Evolutionary conservation across 2,797 vertebrate species (phyloP).

Genomic region (Acestrorhynchus altus): DNA sequence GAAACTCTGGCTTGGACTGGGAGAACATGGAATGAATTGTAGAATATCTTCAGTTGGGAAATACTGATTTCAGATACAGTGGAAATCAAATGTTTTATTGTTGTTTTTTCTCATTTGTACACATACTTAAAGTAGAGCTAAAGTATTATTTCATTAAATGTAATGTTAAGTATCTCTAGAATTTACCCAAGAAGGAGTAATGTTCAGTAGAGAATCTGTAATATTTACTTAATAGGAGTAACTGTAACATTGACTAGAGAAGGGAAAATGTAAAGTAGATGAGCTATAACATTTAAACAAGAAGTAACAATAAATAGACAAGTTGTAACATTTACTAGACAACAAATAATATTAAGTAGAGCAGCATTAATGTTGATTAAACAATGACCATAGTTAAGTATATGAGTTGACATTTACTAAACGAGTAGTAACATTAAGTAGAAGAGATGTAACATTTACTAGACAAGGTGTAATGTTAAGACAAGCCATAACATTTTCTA

Average conservation of each 20-base stretch:
- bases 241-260: too few species aligned
- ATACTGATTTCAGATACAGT: background rate
- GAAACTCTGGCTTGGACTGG: slow-evolving; percentile 32
- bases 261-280: background rate
- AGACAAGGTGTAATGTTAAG: background rate
- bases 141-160: too few species aligned
- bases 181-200: too few species aligned
- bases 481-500: too few species aligned
- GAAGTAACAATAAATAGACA: background rate
- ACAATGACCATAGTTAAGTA: too few species aligned
- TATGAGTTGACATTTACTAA: background rate
- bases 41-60: background rate
- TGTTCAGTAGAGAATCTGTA: background rate
- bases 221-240: background rate
- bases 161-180: too few species aligned
- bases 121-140: too few species aligned
- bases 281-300: background rate
- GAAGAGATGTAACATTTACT: background rate
- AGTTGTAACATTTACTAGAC: background rate
- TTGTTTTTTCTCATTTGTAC: background rate
- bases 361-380: background rate
- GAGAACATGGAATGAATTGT: too few species aligned
- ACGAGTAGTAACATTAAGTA: background rate
- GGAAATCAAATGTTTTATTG: background rate
- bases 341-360: background rate